Base-by-base conservation (phyloP, 2,113 vertebrate genomes). In the Odocoileus virginianus region DNA sequence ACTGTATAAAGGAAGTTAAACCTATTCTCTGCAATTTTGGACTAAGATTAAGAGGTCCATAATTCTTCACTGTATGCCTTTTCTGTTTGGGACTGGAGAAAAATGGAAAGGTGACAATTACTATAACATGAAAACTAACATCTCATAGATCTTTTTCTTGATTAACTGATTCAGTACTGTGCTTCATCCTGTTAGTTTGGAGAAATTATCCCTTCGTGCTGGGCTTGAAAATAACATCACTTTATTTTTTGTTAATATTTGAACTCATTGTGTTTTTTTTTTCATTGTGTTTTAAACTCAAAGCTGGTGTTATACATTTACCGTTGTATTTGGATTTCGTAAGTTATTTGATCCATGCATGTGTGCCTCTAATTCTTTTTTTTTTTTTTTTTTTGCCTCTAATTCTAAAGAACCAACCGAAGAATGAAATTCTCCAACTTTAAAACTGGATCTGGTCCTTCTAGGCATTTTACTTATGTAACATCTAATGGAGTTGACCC, bases 121-220 rank as follows among this genome's bases (percentile, higher is more conserved):
- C 25, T 40, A 81, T 58, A 96, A 97, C 12, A 7, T 93, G 67
- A 93, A 83, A 95, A 97, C 52, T 3, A 82, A 85, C 67, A 90
- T 88, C 30, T 74, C 17, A 11, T 71, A 91, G 36, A 87, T 1
- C 25, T 67, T 58, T 92, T 52, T 52, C 2, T 89, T 71, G 40
- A 92, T 28, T 82, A 85, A 81, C 21, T 85, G 45, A 89, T 61
- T 94, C 4, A 54, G 7, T 50, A 43, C 16, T 79, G 15, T 92
- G 30, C 55, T 95, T 90, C 45, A 71, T 87, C 58, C 15, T 89
- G 15, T 76, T 60, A 45, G 13, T 78, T 43, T 54, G 58, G 76
- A 86, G 58, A 94, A 90, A 40, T 87, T 67, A 78, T 94, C 81
- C 47, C 86, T 93, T 93, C 58, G 23, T 25, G 64, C 25, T 50